Evolutionary conservation across 2,797 vertebrate genomes (phyloP), one percentile per base, ranked within the genome.

Genomic region (Gephyroberyx darwinii): DNA sequence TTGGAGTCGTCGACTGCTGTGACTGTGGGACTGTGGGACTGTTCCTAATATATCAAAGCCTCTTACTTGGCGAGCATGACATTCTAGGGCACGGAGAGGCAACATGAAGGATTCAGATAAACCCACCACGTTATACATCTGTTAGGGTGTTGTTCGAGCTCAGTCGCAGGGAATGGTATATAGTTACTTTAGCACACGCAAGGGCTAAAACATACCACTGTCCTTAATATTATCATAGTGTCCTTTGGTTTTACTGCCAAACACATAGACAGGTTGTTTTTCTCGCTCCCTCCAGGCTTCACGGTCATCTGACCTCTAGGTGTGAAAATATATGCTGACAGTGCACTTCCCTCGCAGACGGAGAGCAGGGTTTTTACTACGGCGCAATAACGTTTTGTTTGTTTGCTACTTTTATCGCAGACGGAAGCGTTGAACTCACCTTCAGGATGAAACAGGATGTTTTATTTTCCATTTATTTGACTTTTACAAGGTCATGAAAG

Each of bases 1-100:
- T 64, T 58, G 81, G 65, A 83, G 67, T 71, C 66, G 71, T 78
- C 64, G 63, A 65, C 71, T 78, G 53, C 79, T 78, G 72, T 12
- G 59, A 74, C 66, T 61, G 35, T 1, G 1, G 19, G 65, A 31
- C 71, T 35, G 22, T 83, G 60, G 53, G 71, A 72, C 82, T 80
- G 59, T 45, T 86, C 82, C 75, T 83, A 71, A 89, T 85, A 81
- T 83, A 85, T 83, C 83, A 84, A 90, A 88, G 90, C 83, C 63
- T 68, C 81, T 87, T 82, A 81, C 19, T 77, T 73, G 58, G 60
- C 48, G 68, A 87, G 84, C 78, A 45, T 76, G 83, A 89, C 68
- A 54, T 56, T 69, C 75, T 54, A 50, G 72, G 84, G 89, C 20
- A 1, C 56, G 72, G 64, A 43, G 69, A 75, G 73, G 74, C 76